Conservation (phyloP, 2,888 invertebrate genomes). For the Eupithecia subfuscata region DNA sequence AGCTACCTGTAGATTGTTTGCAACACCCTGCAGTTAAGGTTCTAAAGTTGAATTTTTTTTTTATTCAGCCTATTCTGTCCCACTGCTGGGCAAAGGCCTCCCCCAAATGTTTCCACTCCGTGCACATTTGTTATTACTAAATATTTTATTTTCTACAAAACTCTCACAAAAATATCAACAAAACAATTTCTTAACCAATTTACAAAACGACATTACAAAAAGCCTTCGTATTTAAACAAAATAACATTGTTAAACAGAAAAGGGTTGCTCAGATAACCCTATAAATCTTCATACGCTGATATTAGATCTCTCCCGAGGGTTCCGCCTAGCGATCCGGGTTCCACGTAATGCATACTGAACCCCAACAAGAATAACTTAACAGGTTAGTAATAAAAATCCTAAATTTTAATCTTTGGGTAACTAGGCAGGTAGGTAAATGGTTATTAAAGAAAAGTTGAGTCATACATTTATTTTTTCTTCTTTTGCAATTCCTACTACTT, state of each 20-base stretch:
- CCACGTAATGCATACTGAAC: background rate
- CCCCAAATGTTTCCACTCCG: no score
- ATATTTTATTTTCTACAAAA: background rate
- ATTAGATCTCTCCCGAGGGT: slow-evolving; percentile 9
- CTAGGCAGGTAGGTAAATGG: no score
- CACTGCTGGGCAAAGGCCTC: no score
- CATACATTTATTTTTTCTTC: no score
- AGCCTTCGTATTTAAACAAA: slow-evolving; percentile 3
- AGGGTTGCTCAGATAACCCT: slow-evolving; percentile 10
- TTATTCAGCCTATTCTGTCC: no score
- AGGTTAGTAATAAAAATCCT: background rate
- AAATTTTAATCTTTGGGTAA: background rate
- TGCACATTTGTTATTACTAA: no score
- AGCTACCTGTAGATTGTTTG: no score
- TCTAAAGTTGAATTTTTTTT: no score
- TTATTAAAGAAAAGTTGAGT: no score
- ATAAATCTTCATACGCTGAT: slow-evolving; percentile 11
- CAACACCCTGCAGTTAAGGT: no score
- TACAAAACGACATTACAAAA: slow-evolving; percentile 1
- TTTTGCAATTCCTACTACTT: no score
- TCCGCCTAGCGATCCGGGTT: background rate
- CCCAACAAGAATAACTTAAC: slow-evolving; percentile 4
- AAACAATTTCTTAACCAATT: background rate
- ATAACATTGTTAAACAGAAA: slow-evolving; percentile 10
- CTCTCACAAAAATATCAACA: background rate